Base-by-base conservation (phyloP, 37 sponge, comb jelly and placozoan species). In the Haliclona indistincta region DNA sequence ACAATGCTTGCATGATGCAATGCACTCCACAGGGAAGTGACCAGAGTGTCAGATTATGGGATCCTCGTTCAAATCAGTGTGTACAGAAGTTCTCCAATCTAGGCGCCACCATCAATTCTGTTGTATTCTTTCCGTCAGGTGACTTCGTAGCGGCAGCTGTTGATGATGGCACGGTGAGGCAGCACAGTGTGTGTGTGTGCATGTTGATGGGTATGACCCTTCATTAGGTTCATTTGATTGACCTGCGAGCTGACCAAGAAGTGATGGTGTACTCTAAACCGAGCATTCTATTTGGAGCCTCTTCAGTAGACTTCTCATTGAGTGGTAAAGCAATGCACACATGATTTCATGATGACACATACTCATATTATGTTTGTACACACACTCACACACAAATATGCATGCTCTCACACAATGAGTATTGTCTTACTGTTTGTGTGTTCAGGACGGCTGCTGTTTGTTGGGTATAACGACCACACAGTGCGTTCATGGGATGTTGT, bases 161-260 rank as follows among this genome's bases (percentile, higher is more conserved):
- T 67, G 73, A 45, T 63, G 95, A 94, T 75, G 95, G 95, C 7
- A 84, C 80, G 28, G 95, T 94, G 39, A 87, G 95, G 73, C 6
- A 1, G 51, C 26, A 63, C 11, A 25, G 45, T 49, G 71, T 25
- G 30, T 34, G 25, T 49, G 51, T 70, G 34, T 41, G 58, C 53
- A 64, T 77, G 51, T 52, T 38, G 43, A 76, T 76, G 35, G 65
- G 35, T 1, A 43, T 63, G 28, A 76, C 71, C 7, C 52, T 63
- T 64, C 39, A 25, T 37, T 42, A 94, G 95, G 71, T 86, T 54
- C 93, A 81, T 36, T 63, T 94, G 56, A 91, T 84, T 87, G 95
- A 94, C 60, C 62, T 94, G 63, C 51, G 93, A 54, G 92, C 95
- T 19, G 85, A 84, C 43, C 93, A 94, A 67, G 88, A 90, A 55